Conservation (phyloP, 2,797 vertebrate genomes). For the Gambelia wislizenii region DNA sequence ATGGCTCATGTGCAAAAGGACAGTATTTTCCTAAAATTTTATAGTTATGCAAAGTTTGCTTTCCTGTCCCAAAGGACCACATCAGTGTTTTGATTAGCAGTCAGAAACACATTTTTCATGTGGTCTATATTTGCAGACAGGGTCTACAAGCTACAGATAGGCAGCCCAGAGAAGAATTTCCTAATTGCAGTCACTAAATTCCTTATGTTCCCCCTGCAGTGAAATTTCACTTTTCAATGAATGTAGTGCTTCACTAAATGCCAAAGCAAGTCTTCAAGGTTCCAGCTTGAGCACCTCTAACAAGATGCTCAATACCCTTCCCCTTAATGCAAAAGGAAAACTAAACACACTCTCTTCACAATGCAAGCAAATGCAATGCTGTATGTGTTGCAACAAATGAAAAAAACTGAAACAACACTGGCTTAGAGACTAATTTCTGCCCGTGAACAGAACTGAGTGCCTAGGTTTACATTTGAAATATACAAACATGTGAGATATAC, state of each 20-base stretch:
- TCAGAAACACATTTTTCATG: constrained; percentile 4
- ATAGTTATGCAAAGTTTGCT: constrained; percentile 11
- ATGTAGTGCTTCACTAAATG: neutral
- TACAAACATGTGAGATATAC: too few species aligned
- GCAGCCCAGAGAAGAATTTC: constrained; percentile 23
- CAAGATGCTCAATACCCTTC: neutral
- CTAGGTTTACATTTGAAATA: neutral
- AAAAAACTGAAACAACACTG: too few species aligned
- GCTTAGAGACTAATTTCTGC: neutral
- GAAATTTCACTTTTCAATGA: constrained; percentile 16
- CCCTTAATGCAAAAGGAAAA: constrained; percentile 26
- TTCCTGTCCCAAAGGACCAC: neutral
- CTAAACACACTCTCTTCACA: constrained; percentile 20
- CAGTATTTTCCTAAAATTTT: neutral
- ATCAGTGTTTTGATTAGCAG: neutral
- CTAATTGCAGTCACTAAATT: neutral
- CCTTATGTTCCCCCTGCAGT: constrained; percentile 3
- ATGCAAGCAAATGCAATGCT: neutral
- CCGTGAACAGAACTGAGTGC: neutral
- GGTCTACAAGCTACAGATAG: constrained; percentile 27
- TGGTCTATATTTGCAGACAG: constrained; percentile 27
- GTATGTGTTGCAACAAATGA: constrained; percentile 14
- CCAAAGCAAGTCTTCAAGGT: constrained; percentile 32
- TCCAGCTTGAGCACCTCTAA: constrained; percentile 20
- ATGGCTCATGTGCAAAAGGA: neutral